phyloP scores from a whole-genome alignment of 1,140 invertebrate genomes.

The Bombus superbus region DNA sequence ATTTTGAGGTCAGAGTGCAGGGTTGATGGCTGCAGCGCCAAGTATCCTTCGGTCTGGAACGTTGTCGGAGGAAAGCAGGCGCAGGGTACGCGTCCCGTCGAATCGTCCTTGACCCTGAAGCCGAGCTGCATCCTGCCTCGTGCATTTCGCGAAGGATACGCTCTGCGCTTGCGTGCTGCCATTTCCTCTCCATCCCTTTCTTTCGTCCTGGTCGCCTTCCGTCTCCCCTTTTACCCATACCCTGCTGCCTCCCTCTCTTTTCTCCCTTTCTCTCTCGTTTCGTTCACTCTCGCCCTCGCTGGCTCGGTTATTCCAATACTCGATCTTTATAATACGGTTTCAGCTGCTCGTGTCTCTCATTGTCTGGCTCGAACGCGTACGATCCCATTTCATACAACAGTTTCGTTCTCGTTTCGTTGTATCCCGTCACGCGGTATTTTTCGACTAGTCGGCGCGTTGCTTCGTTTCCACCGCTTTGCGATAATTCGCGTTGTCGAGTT shows the following conservation, averaged over 20 bases:
- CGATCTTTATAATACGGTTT: conserved; percentile 19
- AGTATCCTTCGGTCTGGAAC: conserved; percentile 49
- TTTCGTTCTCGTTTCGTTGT: neutral
- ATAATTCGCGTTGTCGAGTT: no score
- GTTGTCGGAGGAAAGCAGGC: conserved; percentile 41
- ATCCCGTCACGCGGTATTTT: neutral
- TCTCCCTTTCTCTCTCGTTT: conserved; percentile 1
- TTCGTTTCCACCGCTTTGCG: neutral
- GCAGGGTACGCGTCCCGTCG: conserved; percentile 53
- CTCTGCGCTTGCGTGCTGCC: conserved; percentile 43
- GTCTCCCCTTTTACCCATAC: neutral
- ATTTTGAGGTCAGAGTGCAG: conserved; percentile 35
- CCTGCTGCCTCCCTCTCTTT: neutral
- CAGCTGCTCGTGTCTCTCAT: conserved; percentile 4
- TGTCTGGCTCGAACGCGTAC: neutral
- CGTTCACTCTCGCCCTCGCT: conserved; percentile 21
- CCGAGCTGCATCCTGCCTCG: conserved; percentile 60
- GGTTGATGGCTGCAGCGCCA: conserved; percentile 19
- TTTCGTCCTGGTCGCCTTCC: neutral
- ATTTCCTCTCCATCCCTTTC: conserved; percentile 33
- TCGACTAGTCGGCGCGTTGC: neutral
- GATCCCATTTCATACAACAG: neutral
- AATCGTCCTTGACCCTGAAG: conserved; percentile 73
- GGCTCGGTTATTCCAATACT: conserved; percentile 22
- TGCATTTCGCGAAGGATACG: conserved; percentile 66